Evolutionary conservation across 2,113 vertebrate species (phyloP).

Genomic region (Xiphias gladius): DNA sequence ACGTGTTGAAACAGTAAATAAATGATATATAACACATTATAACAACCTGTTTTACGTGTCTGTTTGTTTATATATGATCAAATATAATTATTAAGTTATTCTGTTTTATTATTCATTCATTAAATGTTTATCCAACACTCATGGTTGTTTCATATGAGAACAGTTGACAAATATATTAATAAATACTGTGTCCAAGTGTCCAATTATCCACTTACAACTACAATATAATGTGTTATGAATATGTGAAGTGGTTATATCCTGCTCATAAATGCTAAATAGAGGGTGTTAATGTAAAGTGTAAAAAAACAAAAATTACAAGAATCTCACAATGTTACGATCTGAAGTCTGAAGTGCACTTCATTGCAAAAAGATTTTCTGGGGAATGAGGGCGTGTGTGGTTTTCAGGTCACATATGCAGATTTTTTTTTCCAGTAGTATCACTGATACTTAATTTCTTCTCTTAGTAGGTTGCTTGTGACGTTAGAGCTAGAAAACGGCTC

Average conservation of each 20-base stretch:
- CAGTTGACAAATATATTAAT: too few relatives aligned
- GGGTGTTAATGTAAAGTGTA: neutral
- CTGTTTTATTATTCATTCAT: too few relatives aligned
- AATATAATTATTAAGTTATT: too few relatives aligned
- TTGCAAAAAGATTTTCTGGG: slow-evolving; percentile 5
- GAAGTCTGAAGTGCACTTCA: neutral
- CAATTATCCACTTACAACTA: neutral
- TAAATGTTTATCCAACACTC: too few relatives aligned
- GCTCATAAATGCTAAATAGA: neutral
- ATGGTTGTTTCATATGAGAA: too few relatives aligned
- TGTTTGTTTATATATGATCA: too few relatives aligned
- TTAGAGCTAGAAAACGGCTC: slow-evolving; percentile 26
- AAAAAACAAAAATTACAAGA: neutral
- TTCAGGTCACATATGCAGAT: slow-evolving; percentile 40
- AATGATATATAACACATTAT: too few relatives aligned
- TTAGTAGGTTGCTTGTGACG: slow-evolving; percentile 46
- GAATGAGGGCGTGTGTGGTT: slow-evolving; percentile 13
- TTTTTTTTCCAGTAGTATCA: slow-evolving; percentile 20
- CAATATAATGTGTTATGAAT: neutral
- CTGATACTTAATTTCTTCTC: neutral
- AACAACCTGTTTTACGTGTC: too few relatives aligned
- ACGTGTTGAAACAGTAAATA: too few relatives aligned
- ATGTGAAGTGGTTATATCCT: neutral
- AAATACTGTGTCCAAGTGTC: too few relatives aligned
- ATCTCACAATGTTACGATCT: neutral